Conservation (phyloP, 2,888 invertebrate species). For the Mythimna lalbum region DNA sequence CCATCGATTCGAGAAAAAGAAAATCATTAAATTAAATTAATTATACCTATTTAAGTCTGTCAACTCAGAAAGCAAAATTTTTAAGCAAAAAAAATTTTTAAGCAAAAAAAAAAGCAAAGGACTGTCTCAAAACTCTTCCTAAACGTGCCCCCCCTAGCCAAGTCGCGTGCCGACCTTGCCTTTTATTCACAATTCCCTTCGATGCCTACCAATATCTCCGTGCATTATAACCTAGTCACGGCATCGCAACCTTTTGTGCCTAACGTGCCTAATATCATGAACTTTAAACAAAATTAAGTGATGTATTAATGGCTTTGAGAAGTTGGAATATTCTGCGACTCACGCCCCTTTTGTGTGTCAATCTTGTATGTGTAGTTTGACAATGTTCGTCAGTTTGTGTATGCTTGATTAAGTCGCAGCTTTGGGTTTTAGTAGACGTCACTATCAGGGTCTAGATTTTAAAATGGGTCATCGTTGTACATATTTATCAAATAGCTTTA, state of each 20-base stretch:
- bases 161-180: constrained; percentile 74
- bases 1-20: too few relatives aligned
- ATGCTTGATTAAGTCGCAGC: constrained; percentile 23
- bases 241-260: constrained; percentile 62
- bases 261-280: constrained; percentile 60
- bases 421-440: neutral
- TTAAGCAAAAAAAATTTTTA: too few relatives aligned
- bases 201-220: constrained; percentile 69
- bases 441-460: neutral
- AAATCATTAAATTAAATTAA: too few relatives aligned
- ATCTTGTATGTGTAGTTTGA: constrained; percentile 30
- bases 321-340: constrained; percentile 53
- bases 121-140: constrained; percentile 7
- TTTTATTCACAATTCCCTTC: constrained; percentile 68
- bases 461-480: too few relatives aligned
- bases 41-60: too few relatives aligned
- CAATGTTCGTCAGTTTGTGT: constrained; percentile 1
- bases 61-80: too few relatives aligned
- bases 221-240: constrained; percentile 71
- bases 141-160: constrained; percentile 42
- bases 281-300: constrained; percentile 65
- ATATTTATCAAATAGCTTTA: too few relatives aligned
- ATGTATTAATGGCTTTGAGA: constrained; percentile 58
- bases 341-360: constrained; percentile 39
- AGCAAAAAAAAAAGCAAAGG: neutral